These are phyloP conservation scores for Centrocercus urophasianus DNA, from an alignment of 2,113 vertebrate genomes.

Conservation along the genomic window DNA sequence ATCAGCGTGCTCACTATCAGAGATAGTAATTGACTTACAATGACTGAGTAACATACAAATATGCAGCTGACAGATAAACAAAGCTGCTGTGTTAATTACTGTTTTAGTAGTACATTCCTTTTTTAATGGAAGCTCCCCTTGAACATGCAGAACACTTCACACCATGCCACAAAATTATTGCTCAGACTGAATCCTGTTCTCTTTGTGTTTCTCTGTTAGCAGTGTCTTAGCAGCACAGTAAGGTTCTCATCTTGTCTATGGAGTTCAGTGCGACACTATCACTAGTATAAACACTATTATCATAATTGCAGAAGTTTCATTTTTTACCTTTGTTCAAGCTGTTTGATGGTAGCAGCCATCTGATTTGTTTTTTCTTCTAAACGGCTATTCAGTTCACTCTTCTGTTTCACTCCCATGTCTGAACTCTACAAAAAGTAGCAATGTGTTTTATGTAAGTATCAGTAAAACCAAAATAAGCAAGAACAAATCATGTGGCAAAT, in stretches of 20 bases:
- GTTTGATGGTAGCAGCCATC: constrained; percentile 95
- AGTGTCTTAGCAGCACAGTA: not conserved
- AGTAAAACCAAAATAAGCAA: not conserved
- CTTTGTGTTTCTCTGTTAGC: not conserved
- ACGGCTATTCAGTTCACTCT: constrained; percentile 90
- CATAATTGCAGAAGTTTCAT: not conserved
- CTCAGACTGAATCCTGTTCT: not conserved
- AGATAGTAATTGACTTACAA: not conserved
- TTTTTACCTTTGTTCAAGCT: constrained; percentile 93
- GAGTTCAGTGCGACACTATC: not conserved
- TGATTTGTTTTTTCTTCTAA: constrained; percentile 97
- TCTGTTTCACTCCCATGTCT: constrained; percentile 92
- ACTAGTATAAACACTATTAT: not conserved
- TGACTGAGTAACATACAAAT: accelerated
- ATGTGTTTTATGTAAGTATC: accelerated
- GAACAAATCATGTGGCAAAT: accelerated
- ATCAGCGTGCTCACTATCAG: not conserved
- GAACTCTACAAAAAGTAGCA: constrained; percentile 78
- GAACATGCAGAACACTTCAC: not conserved
- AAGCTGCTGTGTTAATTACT: not conserved
- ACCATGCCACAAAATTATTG: not conserved
- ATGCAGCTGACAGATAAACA: not conserved
- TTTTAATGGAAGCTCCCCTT: not conserved
- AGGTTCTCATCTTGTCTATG: accelerated
- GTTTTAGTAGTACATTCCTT: not conserved